phyloP scores from a whole-genome alignment of 1,140 invertebrate species.

The Helicoverpa armigera region DNA sequence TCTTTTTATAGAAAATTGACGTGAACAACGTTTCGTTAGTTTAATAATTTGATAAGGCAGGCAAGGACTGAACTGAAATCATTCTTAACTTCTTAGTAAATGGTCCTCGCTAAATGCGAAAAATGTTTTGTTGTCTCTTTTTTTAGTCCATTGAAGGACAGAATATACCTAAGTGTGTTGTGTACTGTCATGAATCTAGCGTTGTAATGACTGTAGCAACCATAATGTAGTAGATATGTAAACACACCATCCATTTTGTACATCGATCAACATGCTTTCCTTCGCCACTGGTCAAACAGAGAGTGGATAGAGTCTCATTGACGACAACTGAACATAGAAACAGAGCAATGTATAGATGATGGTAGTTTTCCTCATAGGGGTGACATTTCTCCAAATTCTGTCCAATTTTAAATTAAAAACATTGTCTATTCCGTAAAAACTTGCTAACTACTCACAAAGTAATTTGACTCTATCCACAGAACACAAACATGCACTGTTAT shows the following conservation, averaged over 20 bases:
- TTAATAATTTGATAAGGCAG: too few relatives aligned
- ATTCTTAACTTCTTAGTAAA: neutral
- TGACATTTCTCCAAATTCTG: too few relatives aligned
- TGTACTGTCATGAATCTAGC: conserved; percentile 37
- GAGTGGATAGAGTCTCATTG: conserved; percentile 5
- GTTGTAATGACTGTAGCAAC: conserved; percentile 14
- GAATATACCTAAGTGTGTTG: conserved; percentile 3
- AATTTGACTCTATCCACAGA: conserved; percentile 24
- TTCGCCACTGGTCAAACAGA: conserved; percentile 47
- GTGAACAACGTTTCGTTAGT: neutral
- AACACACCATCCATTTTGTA: conserved; percentile 44
- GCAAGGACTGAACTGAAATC: too few relatives aligned
- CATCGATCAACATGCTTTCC: conserved; percentile 52
- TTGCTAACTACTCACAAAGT: neutral
- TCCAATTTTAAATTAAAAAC: too few relatives aligned
- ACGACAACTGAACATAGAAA: conserved; percentile 1
- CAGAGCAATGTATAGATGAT: neutral
- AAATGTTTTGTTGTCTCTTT: neutral
- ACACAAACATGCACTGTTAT: conserved; percentile 52
- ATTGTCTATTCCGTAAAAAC: too few relatives aligned
- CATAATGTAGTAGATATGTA: conserved; percentile 16
- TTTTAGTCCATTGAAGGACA: neutral
- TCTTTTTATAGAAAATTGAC: neutral
- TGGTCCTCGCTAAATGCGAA: neutral
- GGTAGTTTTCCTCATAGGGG: neutral